Base-by-base conservation (phyloP, 2,888 invertebrate species). In the Enchytraeus crypticus region DNA sequence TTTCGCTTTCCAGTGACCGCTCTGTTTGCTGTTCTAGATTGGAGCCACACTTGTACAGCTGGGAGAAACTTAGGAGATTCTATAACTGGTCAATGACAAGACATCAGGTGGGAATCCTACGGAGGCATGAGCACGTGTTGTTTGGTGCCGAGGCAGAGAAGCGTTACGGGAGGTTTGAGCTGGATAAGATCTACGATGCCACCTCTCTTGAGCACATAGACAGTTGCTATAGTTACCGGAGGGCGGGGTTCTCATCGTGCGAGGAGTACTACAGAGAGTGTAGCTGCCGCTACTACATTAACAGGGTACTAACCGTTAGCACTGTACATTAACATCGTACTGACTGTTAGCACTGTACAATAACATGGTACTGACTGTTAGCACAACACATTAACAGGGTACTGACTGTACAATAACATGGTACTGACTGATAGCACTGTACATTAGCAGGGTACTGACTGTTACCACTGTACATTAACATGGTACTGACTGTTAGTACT, bases 11-110 rank as follows among this genome's bases (percentile, higher is more conserved):
- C 14, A 38, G 43, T 14, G 43, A 38, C 43, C 43, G 14, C 43
- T 18, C 21, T 18, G 11, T 29, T 3, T 53, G 1, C 3, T 2
- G 14, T 21, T 14, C 8, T 49, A 66, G 66, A 11, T 60, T 59
- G 8, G 38, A 56, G 56, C 57, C 58, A 5, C 49, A 53, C 60
- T 38, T 66, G 49, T 59, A 56, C 34, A 45, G 89, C 75, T 92
- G 92, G 92, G 87, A 88, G 75, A 89, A 90, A 77, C 87, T 92
- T 81, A 84, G 92, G 21, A 86, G 92, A 2, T 86, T 90, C 73
- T 95, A 95, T 80, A 82, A 92, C 61, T 92, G 90, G 80, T 86
- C 90, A 62, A 92, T 95, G 88, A 92, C 92, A 0, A 90, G 91
- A 77, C 90, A 91, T 78, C 87, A 92, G 78, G 89, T 90, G 70